Evolutionary conservation across 2,113 vertebrate species (phyloP).

Genomic region (Phaethon lepturus): DNA sequence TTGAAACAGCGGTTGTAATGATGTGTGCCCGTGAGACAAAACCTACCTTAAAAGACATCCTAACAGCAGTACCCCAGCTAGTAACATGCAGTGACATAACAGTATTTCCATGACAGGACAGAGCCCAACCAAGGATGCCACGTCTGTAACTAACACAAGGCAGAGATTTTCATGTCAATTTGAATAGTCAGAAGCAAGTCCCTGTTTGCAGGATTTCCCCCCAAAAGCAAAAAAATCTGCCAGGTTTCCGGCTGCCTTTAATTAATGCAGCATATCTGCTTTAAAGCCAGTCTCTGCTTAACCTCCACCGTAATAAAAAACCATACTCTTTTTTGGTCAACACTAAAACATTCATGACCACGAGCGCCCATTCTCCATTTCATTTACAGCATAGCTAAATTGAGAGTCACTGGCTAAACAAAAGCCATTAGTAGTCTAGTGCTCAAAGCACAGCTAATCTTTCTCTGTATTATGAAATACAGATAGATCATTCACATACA

Average conservation of each 20-base stretch:
- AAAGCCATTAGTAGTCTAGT: neutral
- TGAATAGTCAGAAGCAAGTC: neutral
- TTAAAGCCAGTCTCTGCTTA: neutral
- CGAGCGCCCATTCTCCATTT: neutral
- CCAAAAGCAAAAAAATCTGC: neutral
- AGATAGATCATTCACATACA: neutral
- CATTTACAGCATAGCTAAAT: neutral
- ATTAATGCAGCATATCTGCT: neutral
- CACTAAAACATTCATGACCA: neutral
- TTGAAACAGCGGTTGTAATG: neutral
- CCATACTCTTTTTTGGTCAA: neutral
- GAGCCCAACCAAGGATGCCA: neutral
- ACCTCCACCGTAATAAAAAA: neutral
- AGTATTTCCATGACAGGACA: neutral
- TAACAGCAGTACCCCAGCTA: neutral
- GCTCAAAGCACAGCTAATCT: neutral
- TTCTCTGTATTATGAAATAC: neutral
- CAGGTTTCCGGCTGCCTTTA: neutral
- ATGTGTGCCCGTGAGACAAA: neutral
- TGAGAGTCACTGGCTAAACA: neutral
- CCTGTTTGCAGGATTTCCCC: neutral
- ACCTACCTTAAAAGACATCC: neutral
- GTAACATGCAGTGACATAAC: neutral
- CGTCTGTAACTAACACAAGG: neutral
- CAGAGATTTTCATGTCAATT: neutral